Percentiles rank a stretch among this genome's conserved stretches.
These are phyloP conservation scores for Nycticebus coucang DNA, from an alignment of 2,113 vertebrate genomes.

Conservation along the genomic window DNA sequence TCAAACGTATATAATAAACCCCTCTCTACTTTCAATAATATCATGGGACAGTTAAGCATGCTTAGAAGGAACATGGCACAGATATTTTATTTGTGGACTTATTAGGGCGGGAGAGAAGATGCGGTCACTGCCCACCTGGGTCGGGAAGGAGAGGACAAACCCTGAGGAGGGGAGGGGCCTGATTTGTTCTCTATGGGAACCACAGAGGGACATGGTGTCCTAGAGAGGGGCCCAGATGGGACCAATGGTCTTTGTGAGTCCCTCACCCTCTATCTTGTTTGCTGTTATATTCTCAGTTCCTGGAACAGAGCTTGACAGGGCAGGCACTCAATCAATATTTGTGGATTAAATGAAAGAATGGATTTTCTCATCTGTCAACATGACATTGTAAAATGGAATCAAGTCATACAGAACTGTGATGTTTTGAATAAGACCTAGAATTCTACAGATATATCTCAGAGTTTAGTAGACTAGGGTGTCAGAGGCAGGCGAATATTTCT, in stretches of 20 bases:
- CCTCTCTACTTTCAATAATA: background rate
- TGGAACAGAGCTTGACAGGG: background rate
- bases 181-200: accelerated
- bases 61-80: background rate
- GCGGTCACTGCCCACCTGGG: background rate
- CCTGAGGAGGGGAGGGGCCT: no score
- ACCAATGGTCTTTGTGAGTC: background rate
- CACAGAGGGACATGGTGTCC: no score
- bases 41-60: background rate
- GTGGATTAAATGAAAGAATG: background rate
- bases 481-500: background rate
- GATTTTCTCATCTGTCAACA: background rate
- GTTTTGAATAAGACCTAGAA: background rate
- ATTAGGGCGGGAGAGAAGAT: background rate
- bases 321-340: background rate
- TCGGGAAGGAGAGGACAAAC: accelerated
- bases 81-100: background rate
- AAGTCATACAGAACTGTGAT: background rate
- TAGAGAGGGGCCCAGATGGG: no score
- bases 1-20: background rate
- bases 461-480: background rate
- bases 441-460: background rate
- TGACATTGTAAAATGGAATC: background rate
- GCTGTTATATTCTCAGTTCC: background rate
- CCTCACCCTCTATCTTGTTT: background rate